Percentiles rank a stretch among this genome's conserved stretches.
Evolutionary conservation across 2,113 vertebrate genomes (phyloP).

Genomic region (Phylloscopus trochiloides): DNA sequence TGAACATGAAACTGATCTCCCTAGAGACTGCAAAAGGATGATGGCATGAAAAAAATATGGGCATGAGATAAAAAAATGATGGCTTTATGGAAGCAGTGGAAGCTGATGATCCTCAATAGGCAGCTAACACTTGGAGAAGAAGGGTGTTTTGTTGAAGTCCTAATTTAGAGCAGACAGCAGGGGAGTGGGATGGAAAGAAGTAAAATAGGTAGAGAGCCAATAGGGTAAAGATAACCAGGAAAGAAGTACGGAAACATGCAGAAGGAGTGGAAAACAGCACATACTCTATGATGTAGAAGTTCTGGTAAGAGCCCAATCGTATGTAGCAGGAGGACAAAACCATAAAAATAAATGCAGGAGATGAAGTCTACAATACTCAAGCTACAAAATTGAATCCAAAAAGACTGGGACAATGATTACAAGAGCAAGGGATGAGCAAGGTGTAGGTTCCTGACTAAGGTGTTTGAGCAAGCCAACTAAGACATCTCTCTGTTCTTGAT

Average conservation of each 20-base stretch:
- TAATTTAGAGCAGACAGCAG: background rate
- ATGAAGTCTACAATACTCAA: background rate
- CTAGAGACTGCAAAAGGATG: background rate
- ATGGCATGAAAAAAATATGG: background rate
- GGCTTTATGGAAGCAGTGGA: background rate
- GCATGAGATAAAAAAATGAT: background rate
- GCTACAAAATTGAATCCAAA: background rate
- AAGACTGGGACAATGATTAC: background rate
- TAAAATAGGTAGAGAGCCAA: background rate
- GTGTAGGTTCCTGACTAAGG: background rate
- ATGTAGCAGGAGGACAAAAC: background rate
- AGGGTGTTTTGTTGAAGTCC: background rate
- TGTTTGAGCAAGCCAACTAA: background rate
- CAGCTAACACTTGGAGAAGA: background rate
- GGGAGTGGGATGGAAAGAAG: background rate
- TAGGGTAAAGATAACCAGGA: background rate
- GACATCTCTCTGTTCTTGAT: background rate
- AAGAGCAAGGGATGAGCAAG: background rate
- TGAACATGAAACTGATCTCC: background rate
- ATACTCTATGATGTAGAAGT: background rate
- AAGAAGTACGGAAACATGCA: background rate
- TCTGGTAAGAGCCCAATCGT: background rate
- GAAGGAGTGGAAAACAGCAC: background rate
- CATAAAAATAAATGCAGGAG: background rate
- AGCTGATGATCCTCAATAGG: background rate